phyloP scores from a whole-genome alignment of 2,113 vertebrate genomes.

The Phrynosoma platyrhinos region DNA sequence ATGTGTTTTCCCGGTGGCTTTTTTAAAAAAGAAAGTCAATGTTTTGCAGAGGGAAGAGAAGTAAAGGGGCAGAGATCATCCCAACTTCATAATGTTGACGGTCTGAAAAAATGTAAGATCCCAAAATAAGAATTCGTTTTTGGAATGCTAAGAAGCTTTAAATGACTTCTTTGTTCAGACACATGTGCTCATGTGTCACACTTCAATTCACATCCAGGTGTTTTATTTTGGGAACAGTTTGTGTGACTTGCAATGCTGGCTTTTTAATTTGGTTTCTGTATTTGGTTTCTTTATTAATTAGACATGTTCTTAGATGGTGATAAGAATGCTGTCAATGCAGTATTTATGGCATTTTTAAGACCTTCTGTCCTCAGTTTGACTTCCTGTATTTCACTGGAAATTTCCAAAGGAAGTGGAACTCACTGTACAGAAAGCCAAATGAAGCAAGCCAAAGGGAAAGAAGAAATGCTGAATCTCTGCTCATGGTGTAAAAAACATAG shows the following conservation, averaged over 20 bases:
- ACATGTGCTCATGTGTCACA: not conserved
- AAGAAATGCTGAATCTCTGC: conserved; percentile 63
- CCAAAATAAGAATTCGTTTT: conserved; percentile 14
- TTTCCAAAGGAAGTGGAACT: conserved; percentile 52
- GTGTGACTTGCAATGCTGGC: conserved; percentile 59
- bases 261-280: conserved; percentile 67
- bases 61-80: conserved; percentile 45
- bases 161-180: conserved; percentile 31
- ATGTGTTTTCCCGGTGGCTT: conserved; percentile 43
- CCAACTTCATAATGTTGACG: conserved; percentile 20
- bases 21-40: conserved; percentile 31
- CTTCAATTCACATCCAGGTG: conserved; percentile 45
- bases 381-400: conserved; percentile 52
- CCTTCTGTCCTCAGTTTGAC: conserved; percentile 49
- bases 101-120: conserved; percentile 42
- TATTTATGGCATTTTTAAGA: conserved; percentile 61
- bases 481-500: conserved; percentile 12
- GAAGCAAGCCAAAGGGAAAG: conserved; percentile 49
- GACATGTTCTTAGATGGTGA: conserved; percentile 72
- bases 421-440: conserved; percentile 46
- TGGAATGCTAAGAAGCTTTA: conserved; percentile 55
- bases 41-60: not conserved
- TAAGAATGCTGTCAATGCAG: conserved; percentile 66
- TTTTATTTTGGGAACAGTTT: conserved; percentile 49
- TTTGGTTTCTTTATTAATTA: conserved; percentile 71